Conservation (phyloP, 2,113 vertebrate species). For the Damaliscus lunatus region DNA sequence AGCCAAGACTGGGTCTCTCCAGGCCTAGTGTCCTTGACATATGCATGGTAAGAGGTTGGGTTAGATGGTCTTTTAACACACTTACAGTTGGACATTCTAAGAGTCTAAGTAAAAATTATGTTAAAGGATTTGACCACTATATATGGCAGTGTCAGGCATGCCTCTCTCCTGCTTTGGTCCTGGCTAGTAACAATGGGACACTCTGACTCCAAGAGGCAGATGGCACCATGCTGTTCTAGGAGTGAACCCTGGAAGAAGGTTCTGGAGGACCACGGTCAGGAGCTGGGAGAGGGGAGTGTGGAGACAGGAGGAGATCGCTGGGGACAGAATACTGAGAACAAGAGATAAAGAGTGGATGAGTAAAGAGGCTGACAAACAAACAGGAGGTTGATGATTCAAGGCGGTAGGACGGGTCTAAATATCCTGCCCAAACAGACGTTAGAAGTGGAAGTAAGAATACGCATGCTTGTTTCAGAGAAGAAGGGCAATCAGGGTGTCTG, state of each 20-base stretch:
- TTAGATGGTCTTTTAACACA: background rate
- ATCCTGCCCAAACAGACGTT: background rate
- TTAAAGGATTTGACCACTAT: background rate
- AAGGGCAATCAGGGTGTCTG: background rate
- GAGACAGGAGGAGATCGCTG: rapidly evolving
- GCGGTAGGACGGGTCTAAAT: rapidly evolving
- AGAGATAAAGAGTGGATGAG: background rate
- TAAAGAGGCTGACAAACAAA: background rate
- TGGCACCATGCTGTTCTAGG: background rate
- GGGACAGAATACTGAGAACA: background rate
- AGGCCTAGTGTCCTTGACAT: background rate
- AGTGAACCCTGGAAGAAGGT: background rate
- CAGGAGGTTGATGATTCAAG: background rate
- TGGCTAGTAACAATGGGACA: background rate
- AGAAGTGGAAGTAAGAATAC: background rate
- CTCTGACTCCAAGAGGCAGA: background rate
- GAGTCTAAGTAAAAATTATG: background rate
- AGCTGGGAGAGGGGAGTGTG: background rate
- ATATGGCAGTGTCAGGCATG: background rate
- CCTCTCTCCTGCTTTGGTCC: background rate
- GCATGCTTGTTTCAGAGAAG: background rate
- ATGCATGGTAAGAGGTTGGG: background rate
- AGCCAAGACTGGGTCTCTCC: background rate
- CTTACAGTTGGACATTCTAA: background rate
- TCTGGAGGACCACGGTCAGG: background rate